phyloP scores from a whole-genome alignment of 2,113 vertebrate genomes.

The Crypturellus undulatus region DNA sequence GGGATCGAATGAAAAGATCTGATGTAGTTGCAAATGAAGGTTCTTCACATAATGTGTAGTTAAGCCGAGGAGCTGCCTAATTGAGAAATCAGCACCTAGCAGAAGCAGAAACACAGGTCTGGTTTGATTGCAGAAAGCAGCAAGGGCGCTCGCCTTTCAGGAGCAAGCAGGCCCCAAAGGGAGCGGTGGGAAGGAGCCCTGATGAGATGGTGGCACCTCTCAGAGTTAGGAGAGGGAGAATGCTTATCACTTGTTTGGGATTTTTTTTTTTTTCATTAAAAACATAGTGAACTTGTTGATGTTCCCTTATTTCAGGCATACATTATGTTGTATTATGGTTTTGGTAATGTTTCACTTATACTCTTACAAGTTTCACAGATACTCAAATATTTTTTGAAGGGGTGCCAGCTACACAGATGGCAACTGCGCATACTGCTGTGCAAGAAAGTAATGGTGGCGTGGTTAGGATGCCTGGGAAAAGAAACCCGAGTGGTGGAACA shows the following conservation, averaged over 20 bases:
- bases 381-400: slow-evolving; percentile 49
- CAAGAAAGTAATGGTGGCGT: neutral
- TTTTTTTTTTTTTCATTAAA: neutral
- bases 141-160: fast-evolving
- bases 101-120: neutral
- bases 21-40: neutral
- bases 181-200: neutral
- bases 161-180: neutral
- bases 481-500: neutral
- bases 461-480: neutral
- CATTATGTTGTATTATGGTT: neutral
- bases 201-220: neutral
- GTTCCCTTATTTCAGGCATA: neutral
- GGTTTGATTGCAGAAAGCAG: neutral
- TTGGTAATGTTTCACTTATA: slow-evolving; percentile 36
- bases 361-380: slow-evolving; percentile 1
- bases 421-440: slow-evolving; percentile 1
- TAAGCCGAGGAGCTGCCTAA: neutral
- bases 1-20: neutral
- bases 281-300: neutral
- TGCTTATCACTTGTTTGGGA: neutral
- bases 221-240: neutral
- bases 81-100: neutral
- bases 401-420: slow-evolving; percentile 58
- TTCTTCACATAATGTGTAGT: neutral